A percentile compares a stretch with the other conserved stretches of the same genome.
Evolutionary conservation across 2,888 invertebrate genomes (phyloP).

Genomic region (Polydrusus pterygomalis): DNA sequence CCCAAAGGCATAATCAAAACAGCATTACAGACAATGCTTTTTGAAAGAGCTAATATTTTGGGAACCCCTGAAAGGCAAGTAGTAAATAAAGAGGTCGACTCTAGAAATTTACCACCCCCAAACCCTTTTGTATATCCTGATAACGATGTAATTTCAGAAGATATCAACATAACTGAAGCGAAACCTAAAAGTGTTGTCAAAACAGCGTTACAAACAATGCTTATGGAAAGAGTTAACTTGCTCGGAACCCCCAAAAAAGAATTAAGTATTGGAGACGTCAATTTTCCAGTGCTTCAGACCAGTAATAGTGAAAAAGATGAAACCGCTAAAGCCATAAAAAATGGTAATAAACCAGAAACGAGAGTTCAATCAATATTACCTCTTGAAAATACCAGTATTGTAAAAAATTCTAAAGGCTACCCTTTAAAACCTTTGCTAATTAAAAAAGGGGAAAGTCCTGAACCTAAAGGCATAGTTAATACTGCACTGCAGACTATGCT

Average conservation of each 20-base stretch:
- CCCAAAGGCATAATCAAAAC: conserved; percentile 40
- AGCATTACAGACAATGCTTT: conserved; percentile 43
- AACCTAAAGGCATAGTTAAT: conserved; percentile 35
- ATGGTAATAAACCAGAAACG: no score
- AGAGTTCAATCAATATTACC: no score
- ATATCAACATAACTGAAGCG: neutral
- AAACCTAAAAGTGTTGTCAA: conserved; percentile 56
- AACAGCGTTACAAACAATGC: conserved; percentile 68
- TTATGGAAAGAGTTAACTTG: conserved; percentile 65
- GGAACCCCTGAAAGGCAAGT: conserved; percentile 12
- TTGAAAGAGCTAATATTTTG: conserved; percentile 38
- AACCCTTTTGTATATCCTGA: conserved; percentile 10
- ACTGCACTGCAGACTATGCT: conserved; percentile 42
- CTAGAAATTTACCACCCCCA: neutral
- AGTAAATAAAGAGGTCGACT: neutral
- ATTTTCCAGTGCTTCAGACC: neutral
- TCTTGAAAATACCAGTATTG: no score
- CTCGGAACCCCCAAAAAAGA: conserved; percentile 19
- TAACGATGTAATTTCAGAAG: neutral
- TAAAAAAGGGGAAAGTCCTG: neutral
- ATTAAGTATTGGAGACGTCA: neutral
- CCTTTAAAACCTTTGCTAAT: neutral
- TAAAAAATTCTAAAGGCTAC: no score
- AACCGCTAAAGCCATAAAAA: neutral
- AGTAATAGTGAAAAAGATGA: neutral